A percentile compares a stretch with the other conserved stretches of the same genome.
Evolutionary conservation across 2,113 vertebrate genomes (phyloP).

Genomic region (Lophochroa leadbeateri): DNA sequence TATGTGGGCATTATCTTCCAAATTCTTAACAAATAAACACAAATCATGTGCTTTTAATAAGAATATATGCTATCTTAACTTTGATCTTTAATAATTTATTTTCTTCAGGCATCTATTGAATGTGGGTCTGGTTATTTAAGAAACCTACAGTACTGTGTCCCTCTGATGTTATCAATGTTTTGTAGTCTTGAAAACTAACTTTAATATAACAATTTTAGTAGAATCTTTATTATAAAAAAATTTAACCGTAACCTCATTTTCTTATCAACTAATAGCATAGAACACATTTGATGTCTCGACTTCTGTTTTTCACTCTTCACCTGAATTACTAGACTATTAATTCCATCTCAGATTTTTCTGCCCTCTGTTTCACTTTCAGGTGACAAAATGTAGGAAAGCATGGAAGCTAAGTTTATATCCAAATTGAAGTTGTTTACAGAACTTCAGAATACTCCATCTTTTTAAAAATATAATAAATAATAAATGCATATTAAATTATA

Average conservation of each 20-base stretch:
- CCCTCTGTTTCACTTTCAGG: neutral
- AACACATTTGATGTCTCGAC: neutral
- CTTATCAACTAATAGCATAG: neutral
- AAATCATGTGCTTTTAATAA: neutral
- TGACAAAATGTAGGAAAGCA: neutral
- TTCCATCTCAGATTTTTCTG: neutral
- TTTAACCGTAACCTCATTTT: neutral
- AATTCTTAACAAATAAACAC: neutral
- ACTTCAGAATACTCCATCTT: neutral
- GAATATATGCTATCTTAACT: neutral
- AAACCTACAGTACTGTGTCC: neutral
- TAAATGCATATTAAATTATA: neutral
- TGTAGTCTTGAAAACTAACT: neutral
- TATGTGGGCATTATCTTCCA: neutral
- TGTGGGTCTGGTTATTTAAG: neutral
- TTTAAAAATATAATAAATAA: neutral
- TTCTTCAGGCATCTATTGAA: neutral
- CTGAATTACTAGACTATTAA: neutral
- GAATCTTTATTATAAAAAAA: neutral
- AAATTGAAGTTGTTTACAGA: neutral
- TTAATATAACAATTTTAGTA: neutral
- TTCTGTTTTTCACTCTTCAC: neutral
- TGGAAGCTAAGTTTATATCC: neutral
- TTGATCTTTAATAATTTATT: neutral
- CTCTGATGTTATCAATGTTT: neutral